Evolutionary conservation across 2,113 vertebrate species (phyloP).

Genomic region (Tyto alba): DNA sequence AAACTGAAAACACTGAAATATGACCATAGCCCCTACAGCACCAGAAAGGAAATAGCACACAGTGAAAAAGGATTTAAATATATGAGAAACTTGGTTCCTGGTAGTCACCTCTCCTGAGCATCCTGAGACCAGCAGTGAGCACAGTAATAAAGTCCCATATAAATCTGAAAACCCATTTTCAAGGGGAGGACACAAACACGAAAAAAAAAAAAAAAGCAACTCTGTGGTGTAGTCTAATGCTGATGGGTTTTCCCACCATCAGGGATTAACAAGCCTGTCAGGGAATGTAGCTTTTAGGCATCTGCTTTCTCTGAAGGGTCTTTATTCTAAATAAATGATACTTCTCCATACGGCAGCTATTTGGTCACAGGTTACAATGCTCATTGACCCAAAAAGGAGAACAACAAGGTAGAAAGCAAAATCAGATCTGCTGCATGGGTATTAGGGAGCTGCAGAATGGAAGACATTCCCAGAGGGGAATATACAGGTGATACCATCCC

Average conservation of each 20-base stretch:
- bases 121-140: accelerated
- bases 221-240: background rate
- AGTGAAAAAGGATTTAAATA: background rate
- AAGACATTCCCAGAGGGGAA: background rate
- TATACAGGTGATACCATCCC: too few species aligned
- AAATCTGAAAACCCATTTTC: background rate
- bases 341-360: background rate
- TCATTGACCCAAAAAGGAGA: background rate
- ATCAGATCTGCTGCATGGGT: background rate
- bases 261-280: background rate
- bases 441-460: background rate
- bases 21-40: accelerated
- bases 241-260: background rate
- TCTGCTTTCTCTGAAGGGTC: background rate
- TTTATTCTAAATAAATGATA: background rate
- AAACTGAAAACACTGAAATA: background rate
- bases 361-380: background rate
- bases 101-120: background rate
- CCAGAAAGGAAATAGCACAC: background rate
- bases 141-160: background rate
- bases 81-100: background rate
- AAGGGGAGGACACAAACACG: background rate
- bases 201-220: background rate
- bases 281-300: background rate
- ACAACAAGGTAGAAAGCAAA: background rate